A percentile compares a stretch with the other conserved stretches of the same genome.
These are phyloP conservation scores for Drosophila varians DNA, from an alignment of 1,140 invertebrate species.

Conservation along the genomic window DNA sequence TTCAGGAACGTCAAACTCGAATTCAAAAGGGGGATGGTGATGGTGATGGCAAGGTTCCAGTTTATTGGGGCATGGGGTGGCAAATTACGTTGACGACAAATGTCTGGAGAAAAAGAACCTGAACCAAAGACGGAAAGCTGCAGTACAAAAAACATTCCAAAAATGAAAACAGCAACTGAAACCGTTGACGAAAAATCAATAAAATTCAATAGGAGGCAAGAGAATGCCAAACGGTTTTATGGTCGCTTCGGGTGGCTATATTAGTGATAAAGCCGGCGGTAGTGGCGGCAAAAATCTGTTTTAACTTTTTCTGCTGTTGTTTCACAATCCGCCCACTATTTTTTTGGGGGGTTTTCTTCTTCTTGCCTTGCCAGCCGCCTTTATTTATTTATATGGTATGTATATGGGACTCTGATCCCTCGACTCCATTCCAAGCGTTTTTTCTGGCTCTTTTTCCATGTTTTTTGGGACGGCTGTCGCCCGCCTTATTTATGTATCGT, in stretches of 20 bases:
- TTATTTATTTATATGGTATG: slow-evolving; percentile 52
- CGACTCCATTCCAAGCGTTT: slow-evolving; percentile 2
- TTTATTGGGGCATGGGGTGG: slow-evolving; percentile 39
- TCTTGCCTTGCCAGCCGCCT: slow-evolving; percentile 16
- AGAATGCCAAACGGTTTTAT: slow-evolving; percentile 67
- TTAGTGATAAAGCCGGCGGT: slow-evolving; percentile 41
- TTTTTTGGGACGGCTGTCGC: neutral
- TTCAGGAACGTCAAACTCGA: slow-evolving; percentile 38
- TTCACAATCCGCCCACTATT: neutral
- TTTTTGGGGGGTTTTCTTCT: neutral
- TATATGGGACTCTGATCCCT: slow-evolving; percentile 27
- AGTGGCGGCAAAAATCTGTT: slow-evolving; percentile 66
- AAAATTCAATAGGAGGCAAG: slow-evolving; percentile 71
- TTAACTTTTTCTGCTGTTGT: slow-evolving; percentile 58
- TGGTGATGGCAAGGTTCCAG: slow-evolving; percentile 29
- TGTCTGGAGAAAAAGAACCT: slow-evolving; percentile 19
- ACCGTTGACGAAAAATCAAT: slow-evolving; percentile 65
- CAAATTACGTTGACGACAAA: slow-evolving; percentile 72
- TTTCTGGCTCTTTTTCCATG: neutral
- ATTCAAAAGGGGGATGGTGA: neutral
- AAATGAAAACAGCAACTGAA: slow-evolving; percentile 15
- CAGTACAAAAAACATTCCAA: slow-evolving; percentile 10
- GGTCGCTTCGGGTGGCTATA: slow-evolving; percentile 49
- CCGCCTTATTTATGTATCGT: slow-evolving; percentile 2
- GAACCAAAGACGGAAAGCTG: slow-evolving; percentile 1